Percentiles rank a stretch among this genome's conserved stretches.
These are phyloP conservation scores for Cosmia trapezina DNA, from an alignment of 2,888 invertebrate genomes.

Conservation along the genomic window DNA sequence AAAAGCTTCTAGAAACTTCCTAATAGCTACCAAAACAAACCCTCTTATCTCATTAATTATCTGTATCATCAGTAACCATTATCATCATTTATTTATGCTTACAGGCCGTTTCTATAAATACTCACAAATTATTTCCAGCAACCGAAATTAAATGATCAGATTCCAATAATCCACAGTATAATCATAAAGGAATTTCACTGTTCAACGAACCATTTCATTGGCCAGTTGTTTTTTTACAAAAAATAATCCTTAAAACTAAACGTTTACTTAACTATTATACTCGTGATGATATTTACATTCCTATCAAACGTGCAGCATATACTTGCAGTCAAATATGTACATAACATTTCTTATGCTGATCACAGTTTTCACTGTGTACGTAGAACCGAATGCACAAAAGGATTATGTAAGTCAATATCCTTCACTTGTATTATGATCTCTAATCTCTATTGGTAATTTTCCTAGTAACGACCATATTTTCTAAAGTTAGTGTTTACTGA, in stretches of 20 bases:
- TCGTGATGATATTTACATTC: background rate
- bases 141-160: constrained; percentile 29
- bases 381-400: constrained; percentile 20
- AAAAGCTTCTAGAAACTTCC: constrained; percentile 1
- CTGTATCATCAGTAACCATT: constrained; percentile 4
- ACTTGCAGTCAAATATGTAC: constrained; percentile 37
- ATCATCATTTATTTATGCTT: constrained; percentile 5
- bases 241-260: background rate
- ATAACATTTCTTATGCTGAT: constrained; percentile 22
- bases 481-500: background rate
- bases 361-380: constrained; percentile 7
- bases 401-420: constrained; percentile 46
- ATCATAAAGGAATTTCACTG: constrained; percentile 36
- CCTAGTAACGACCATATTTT: background rate
- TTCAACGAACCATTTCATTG: constrained; percentile 52
- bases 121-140: constrained; percentile 13
- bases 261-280: background rate
- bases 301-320: background rate
- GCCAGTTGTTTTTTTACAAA: constrained; percentile 16
- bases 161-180: constrained; percentile 7
- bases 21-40: background rate
- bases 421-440: background rate
- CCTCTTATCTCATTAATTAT: constrained; percentile 6
- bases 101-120: constrained; percentile 19
- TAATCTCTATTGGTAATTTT: background rate